These are phyloP conservation scores for Dryococelus australis DNA, from an alignment of 2,888 invertebrate species.

Conservation along the genomic window DNA sequence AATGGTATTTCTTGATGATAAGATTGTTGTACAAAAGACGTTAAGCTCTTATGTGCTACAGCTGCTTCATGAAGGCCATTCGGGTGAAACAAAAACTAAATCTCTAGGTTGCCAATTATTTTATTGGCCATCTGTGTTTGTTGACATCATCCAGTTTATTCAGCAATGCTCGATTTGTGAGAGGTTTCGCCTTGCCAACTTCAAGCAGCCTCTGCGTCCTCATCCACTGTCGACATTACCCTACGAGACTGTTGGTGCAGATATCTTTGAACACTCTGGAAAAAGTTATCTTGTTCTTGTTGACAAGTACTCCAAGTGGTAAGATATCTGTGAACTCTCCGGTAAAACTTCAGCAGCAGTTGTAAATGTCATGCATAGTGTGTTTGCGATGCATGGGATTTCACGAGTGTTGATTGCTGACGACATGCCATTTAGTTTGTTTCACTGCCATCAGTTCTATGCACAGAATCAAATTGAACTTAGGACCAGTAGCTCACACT, in stretches of 20 bases:
- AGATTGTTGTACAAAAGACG: neutral
- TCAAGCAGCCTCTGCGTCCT: neutral
- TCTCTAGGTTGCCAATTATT: neutral
- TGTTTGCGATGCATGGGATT: neutral
- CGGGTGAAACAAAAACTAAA: neutral
- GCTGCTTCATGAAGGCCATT: neutral
- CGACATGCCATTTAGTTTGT: no score
- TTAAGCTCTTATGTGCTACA: neutral
- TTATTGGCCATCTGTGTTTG: neutral
- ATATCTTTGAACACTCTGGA: no score
- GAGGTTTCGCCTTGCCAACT: neutral
- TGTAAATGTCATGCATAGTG: neutral
- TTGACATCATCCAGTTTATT: neutral
- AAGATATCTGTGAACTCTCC: neutral
- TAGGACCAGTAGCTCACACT: no score
- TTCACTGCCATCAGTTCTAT: no score
- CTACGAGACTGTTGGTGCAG: no score
- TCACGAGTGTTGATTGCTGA: neutral
- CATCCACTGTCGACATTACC: neutral
- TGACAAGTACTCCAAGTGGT: neutral
- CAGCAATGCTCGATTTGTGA: neutral
- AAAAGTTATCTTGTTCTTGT: neutral
- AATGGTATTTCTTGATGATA: neutral
- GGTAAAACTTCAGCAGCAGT: no score
- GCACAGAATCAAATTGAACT: no score